These are phyloP conservation scores for Mastomys coucha DNA, from an alignment of 2,113 vertebrate genomes.

Conservation along the genomic window DNA sequence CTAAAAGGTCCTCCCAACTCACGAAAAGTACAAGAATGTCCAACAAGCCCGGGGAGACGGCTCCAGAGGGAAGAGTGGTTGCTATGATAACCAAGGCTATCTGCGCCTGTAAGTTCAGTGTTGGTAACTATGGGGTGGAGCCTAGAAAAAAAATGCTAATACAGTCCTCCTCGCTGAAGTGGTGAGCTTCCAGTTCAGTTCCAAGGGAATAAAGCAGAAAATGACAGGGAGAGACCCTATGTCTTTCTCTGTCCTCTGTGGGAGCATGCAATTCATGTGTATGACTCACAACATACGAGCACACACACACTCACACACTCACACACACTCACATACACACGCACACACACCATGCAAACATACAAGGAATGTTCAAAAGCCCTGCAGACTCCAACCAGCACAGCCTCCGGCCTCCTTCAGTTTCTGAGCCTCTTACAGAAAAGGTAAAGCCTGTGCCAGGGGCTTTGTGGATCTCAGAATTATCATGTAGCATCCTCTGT, in stretches of 20 bases:
- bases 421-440: constrained; percentile 27
- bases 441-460: neutral
- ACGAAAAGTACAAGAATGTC: accelerated
- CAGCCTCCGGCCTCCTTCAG: neutral
- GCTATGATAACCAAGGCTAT: neutral
- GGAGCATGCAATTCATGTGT: neutral
- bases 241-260: neutral
- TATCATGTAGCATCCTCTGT: neutral
- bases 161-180: neutral
- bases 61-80: neutral
- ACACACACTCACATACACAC: neutral
- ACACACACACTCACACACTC: no score
- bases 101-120: no score
- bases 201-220: no score
- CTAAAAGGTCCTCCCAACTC: accelerated
- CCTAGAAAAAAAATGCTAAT: no score
- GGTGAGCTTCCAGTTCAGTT: neutral
- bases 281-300: neutral
- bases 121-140: no score
- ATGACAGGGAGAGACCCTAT: neutral
- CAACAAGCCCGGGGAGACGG: no score
- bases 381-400: neutral
- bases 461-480: neutral
- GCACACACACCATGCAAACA: no score
- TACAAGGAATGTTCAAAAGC: neutral